A percentile compares a stretch with the other conserved stretches of the same genome.
phyloP scores from a whole-genome alignment of 2,888 invertebrate genomes.

The Ptycholaimellus sp. region DNA sequence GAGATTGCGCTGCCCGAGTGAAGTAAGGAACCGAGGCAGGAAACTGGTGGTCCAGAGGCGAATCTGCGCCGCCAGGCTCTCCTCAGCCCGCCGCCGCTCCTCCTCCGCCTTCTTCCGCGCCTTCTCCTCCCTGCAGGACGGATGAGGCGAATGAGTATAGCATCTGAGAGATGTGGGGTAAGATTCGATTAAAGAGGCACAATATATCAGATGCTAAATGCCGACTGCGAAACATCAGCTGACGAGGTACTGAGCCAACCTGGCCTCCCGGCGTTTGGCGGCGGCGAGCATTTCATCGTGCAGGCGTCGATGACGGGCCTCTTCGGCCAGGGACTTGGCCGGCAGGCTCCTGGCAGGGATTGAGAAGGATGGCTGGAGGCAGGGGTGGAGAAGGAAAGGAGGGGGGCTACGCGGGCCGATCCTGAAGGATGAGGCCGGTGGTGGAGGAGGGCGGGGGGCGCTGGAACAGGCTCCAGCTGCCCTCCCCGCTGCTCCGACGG shows the following conservation, averaged over 20 bases:
- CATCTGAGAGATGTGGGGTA: no score
- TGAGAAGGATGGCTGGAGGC: no score
- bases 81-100: constrained; percentile 42
- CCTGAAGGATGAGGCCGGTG: constrained; percentile 28
- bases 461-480: no score
- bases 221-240: no score
- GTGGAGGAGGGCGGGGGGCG: constrained; percentile 19
- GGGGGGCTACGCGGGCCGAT: constrained; percentile 25
- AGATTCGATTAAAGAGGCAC: no score
- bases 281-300: constrained; percentile 57
- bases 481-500: no score
- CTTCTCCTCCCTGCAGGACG: constrained; percentile 44
- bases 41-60: constrained; percentile 45
- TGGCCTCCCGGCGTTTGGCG: no score
- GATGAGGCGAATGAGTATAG: no score
- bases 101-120: constrained; percentile 42
- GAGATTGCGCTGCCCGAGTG: no score
- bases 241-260: no score
- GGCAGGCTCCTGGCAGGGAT: constrained; percentile 49
- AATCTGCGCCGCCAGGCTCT: constrained; percentile 40
- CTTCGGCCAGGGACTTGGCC: constrained; percentile 52
- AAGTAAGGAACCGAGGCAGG: no score
- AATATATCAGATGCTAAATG: no score
- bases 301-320: constrained; percentile 48
- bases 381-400: neutral